phyloP scores from a whole-genome alignment of 2,113 vertebrate species.

The Eclectus roratus region DNA sequence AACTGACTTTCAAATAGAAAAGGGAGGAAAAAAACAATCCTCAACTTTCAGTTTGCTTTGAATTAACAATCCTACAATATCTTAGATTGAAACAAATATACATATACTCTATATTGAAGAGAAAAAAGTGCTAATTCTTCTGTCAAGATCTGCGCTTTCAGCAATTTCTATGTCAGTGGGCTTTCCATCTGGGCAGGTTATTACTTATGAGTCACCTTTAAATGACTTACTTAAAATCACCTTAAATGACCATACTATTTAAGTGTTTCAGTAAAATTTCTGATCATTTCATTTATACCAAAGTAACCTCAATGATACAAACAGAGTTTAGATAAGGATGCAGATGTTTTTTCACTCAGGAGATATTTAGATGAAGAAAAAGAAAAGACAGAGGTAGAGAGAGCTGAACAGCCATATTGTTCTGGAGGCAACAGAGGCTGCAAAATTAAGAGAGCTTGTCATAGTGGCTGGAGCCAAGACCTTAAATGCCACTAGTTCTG shows the following conservation, averaged over 20 bases:
- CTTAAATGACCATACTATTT: neutral
- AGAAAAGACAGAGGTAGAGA: neutral
- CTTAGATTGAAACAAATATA: neutral
- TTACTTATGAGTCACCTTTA: neutral
- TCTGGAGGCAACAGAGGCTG: neutral
- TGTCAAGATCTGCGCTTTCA: neutral
- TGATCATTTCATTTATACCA: neutral
- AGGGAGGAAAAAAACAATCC: rapidly evolving
- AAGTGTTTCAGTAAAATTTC: neutral
- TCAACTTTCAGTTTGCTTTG: neutral
- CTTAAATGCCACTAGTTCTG: neutral
- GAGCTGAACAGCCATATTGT: rapidly evolving
- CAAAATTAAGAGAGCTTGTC: neutral
- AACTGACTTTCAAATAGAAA: neutral
- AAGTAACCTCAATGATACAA: neutral
- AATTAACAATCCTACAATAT: neutral
- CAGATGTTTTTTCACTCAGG: neutral
- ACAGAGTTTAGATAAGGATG: neutral
- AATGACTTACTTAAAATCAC: neutral
- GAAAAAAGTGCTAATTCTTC: neutral
- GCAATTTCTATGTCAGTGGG: neutral
- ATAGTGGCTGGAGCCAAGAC: neutral
- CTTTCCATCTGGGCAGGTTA: neutral
- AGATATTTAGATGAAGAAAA: neutral
- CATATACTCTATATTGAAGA: neutral